These are phyloP conservation scores for Drosophila atroscutellata DNA, from an alignment of 2,888 invertebrate genomes.

Conservation along the genomic window DNA sequence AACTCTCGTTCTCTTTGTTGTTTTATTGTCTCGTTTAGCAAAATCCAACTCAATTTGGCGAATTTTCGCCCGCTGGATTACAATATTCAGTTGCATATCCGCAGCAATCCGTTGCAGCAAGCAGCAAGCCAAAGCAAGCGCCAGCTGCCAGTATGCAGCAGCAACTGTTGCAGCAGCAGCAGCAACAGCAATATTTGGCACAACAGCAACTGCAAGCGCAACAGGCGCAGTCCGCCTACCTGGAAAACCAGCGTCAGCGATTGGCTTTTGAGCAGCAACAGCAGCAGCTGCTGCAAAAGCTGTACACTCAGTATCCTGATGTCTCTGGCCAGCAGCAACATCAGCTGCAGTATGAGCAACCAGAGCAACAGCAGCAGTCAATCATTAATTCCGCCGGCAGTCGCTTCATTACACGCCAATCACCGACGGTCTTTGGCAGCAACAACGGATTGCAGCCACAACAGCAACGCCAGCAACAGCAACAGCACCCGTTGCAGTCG, in stretches of 20 bases:
- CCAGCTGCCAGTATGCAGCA: conserved; percentile 39
- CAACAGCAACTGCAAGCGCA: conserved; percentile 49
- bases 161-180: conserved; percentile 56
- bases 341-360: conserved; percentile 11
- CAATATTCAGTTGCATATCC: conserved; percentile 50
- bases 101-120: conserved; percentile 32
- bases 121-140: conserved; percentile 44
- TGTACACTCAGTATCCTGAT: conserved; percentile 69
- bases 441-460: conserved; percentile 59
- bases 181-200: conserved; percentile 52
- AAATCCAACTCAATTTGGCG: conserved; percentile 34
- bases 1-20: background rate
- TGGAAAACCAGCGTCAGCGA: conserved; percentile 76
- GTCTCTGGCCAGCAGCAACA: conserved; percentile 51
- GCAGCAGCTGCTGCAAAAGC: conserved; percentile 74
- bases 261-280: conserved; percentile 75
- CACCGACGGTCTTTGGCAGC: conserved; percentile 26
- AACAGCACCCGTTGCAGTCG: background rate
- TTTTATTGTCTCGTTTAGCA: conserved; percentile 28
- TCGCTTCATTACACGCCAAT: conserved; percentile 19
- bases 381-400: conserved; percentile 7
- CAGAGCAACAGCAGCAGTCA: conserved; percentile 1
- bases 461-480: conserved; percentile 22
- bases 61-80: conserved; percentile 25
- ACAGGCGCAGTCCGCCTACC: conserved; percentile 75